Conservation (phyloP, 2,888 invertebrate species). For the Chloroclystis v-ata region DNA sequence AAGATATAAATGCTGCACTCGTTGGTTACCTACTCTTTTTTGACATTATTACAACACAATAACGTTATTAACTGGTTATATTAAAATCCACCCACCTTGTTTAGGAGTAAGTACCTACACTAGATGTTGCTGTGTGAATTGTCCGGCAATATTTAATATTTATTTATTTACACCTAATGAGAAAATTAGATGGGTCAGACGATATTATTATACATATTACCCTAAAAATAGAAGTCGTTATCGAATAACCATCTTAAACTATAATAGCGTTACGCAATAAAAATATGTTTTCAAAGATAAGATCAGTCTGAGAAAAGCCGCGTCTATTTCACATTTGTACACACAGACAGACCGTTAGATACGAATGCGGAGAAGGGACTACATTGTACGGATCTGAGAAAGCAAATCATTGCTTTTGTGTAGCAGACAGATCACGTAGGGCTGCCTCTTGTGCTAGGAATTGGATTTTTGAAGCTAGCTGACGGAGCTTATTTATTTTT, state of each 20-base stretch:
- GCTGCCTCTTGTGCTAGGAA: constrained; percentile 21
- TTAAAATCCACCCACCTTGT: too few relatives aligned
- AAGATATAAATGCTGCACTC: too few relatives aligned
- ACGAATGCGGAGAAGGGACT: constrained; percentile 25
- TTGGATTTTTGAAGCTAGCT: neutral
- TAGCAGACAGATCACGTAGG: constrained; percentile 33
- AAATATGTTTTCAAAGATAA: constrained; percentile 10
- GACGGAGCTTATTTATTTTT: neutral
- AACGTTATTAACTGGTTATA: too few relatives aligned
- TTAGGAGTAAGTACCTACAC: too few relatives aligned
- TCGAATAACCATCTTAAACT: neutral
- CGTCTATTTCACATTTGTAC: constrained; percentile 6
- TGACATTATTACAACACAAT: too few relatives aligned
- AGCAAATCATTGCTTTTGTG: constrained; percentile 46
- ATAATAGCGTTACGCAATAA: neutral
- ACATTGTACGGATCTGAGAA: constrained; percentile 39
- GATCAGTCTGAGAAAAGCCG: constrained; percentile 10
- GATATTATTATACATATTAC: too few relatives aligned
- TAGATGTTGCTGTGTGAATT: too few relatives aligned
- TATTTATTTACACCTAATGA: too few relatives aligned
- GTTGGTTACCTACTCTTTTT: too few relatives aligned
- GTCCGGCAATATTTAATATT: too few relatives aligned
- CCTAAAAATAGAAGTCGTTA: neutral
- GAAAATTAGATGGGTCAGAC: too few relatives aligned
- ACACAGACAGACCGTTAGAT: constrained; percentile 39